Percentiles rank a stretch among this genome's conserved stretches.
These are phyloP conservation scores for Sarcophaga subvicina DNA, from an alignment of 2,888 invertebrate species.

Conservation along the genomic window DNA sequence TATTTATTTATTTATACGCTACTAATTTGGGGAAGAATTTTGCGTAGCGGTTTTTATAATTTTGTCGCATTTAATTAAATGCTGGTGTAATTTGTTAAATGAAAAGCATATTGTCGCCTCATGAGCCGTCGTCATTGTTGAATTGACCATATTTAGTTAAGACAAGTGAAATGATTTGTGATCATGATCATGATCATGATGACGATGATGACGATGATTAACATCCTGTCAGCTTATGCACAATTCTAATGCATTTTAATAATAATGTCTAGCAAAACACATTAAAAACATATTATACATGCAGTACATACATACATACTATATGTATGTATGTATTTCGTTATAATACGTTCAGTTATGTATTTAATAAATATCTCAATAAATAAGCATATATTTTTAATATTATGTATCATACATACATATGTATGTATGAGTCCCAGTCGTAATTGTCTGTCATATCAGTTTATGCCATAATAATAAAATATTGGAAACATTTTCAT, in stretches of 20 bases:
- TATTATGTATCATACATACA: not conserved
- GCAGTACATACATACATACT: not conserved
- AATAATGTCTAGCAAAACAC: not conserved
- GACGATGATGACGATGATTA: slow-evolving; percentile 40
- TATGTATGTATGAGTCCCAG: not conserved
- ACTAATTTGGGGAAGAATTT: slow-evolving; percentile 42
- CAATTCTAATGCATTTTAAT: slow-evolving; percentile 2
- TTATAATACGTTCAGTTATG: too few relatives aligned
- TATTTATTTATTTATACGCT: not conserved
- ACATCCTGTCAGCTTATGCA: slow-evolving; percentile 49
- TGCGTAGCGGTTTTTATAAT: slow-evolving; percentile 53
- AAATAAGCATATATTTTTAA: not conserved
- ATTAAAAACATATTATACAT: not conserved
- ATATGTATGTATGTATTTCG: not conserved
- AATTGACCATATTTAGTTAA: slow-evolving; percentile 63
- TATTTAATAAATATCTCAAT: not conserved
- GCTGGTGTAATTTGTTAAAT: slow-evolving; percentile 41
- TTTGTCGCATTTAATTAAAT: slow-evolving; percentile 45
- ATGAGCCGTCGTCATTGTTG: slow-evolving; percentile 33
- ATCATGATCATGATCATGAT: too few relatives aligned
- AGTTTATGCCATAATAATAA: not conserved
- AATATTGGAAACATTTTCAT: not conserved
- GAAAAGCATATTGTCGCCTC: slow-evolving; percentile 39
- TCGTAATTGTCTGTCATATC: not conserved
- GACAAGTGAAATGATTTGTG: slow-evolving; percentile 65